Conservation (phyloP, 2,888 invertebrate genomes). For the Lomographa bimaculata region DNA sequence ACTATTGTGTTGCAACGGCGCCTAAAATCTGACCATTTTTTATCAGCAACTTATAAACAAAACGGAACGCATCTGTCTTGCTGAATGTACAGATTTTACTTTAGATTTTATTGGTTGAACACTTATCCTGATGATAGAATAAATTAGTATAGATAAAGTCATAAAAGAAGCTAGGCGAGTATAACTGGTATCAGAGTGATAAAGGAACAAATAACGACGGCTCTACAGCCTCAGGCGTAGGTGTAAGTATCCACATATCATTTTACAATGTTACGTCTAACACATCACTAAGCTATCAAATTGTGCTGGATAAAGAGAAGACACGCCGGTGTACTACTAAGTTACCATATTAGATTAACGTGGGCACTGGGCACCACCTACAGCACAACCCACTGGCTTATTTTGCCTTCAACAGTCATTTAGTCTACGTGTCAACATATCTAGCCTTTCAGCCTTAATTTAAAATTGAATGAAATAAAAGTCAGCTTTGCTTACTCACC, state of each 20-base stretch:
- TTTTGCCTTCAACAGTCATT: constrained; percentile 56
- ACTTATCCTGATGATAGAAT: constrained; percentile 8
- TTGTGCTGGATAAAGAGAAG: constrained; percentile 55
- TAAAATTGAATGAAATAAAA: constrained; percentile 48
- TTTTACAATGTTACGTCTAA: constrained; percentile 29
- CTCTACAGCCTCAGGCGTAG: constrained; percentile 8
- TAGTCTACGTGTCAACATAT: constrained; percentile 71
- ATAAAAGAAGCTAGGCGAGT: constrained; percentile 5
- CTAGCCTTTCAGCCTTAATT: constrained; percentile 50
- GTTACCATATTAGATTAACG: constrained; percentile 69
- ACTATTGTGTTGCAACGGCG: constrained; percentile 68
- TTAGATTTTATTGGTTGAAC: constrained; percentile 29
- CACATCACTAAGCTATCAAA: constrained; percentile 28
- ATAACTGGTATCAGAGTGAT: constrained; percentile 12
- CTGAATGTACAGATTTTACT: constrained; percentile 27
- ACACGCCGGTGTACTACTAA: constrained; percentile 63
- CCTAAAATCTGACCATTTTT: constrained; percentile 60
- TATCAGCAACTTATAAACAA: constrained; percentile 47
- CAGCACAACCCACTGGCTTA: constrained; percentile 69
- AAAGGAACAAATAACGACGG: constrained; percentile 10
- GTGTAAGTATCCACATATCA: constrained; percentile 17
- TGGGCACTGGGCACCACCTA: constrained; percentile 70
- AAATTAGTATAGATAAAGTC: constrained; percentile 14
- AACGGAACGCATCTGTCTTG: constrained; percentile 43
- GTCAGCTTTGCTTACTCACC: constrained; percentile 67